These are phyloP conservation scores for Steinernema khuongi DNA, from an alignment of 1,140 invertebrate genomes.

Conservation along the genomic window DNA sequence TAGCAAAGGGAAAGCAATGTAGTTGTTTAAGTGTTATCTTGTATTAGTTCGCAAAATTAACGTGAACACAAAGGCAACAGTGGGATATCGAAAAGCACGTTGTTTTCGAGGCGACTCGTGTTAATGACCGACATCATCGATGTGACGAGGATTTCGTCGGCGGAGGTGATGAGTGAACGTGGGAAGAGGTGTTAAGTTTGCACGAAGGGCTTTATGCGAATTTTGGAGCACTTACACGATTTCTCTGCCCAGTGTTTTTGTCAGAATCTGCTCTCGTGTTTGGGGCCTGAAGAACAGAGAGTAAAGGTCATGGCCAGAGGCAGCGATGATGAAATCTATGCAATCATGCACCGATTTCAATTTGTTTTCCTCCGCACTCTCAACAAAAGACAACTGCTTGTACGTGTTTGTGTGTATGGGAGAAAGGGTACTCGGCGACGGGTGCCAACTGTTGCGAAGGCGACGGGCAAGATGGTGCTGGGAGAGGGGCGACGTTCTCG, in stretches of 20 bases:
- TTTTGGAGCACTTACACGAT: neutral
- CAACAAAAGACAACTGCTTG: neutral
- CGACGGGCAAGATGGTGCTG: neutral
- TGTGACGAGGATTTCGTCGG: neutral
- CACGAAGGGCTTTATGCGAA: neutral
- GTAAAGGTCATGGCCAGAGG: too few relatives aligned
- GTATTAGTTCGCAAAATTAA: too few relatives aligned
- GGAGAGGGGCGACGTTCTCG: neutral
- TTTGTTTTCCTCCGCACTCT: neutral
- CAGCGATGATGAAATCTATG: neutral
- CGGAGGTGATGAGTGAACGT: neutral
- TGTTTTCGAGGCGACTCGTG: neutral
- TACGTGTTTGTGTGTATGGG: conserved; percentile 9
- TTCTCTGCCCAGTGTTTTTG: conserved; percentile 16
- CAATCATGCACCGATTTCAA: neutral
- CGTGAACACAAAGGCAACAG: neutral
- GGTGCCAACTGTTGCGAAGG: conserved; percentile 4
- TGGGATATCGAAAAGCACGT: neutral
- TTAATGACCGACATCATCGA: neutral
- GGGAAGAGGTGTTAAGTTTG: conserved; percentile 6
- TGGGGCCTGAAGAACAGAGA: neutral
- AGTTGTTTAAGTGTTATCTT: too few relatives aligned
- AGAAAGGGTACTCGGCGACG: neutral
- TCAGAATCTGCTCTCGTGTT: conserved; percentile 12
- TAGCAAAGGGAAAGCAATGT: neutral